Conservation (phyloP, 1,140 invertebrate genomes). For the Bombus superbus region DNA sequence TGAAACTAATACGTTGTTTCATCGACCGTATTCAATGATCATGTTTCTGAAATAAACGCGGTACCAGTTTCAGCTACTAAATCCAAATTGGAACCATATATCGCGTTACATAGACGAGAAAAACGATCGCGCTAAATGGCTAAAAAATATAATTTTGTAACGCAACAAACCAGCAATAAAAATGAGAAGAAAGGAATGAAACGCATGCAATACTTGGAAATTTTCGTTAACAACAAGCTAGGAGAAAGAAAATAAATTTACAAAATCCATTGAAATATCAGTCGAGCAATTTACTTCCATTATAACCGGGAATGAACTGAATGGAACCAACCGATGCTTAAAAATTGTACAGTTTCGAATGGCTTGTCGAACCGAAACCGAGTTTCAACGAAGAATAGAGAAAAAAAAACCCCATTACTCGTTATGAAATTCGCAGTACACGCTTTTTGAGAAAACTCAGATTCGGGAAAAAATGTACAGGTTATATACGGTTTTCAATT, state of each 20-base stretch:
- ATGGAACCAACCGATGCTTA: not conserved
- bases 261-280: not conserved
- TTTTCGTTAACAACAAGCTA: no score
- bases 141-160: not conserved
- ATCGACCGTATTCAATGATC: slow-evolving; percentile 7
- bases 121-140: not conserved
- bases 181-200: not conserved
- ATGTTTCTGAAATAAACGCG: not conserved
- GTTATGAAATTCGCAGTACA: not conserved
- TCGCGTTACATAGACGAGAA: not conserved
- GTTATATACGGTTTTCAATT: not conserved
- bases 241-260: not conserved
- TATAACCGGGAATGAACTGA: not conserved
- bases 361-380: not conserved
- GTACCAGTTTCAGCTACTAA: slow-evolving; percentile 1
- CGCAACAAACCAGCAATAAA: no score
- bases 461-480: not conserved
- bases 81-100: not conserved
- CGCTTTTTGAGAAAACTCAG: not conserved
- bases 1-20: not conserved
- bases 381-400: not conserved
- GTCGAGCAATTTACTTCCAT: not conserved
- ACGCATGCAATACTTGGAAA: not conserved
- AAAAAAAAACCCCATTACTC: not conserved
- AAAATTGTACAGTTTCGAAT: not conserved